phyloP scores from a whole-genome alignment of 1,140 invertebrate species.

The Philopotamus ludificatus region DNA sequence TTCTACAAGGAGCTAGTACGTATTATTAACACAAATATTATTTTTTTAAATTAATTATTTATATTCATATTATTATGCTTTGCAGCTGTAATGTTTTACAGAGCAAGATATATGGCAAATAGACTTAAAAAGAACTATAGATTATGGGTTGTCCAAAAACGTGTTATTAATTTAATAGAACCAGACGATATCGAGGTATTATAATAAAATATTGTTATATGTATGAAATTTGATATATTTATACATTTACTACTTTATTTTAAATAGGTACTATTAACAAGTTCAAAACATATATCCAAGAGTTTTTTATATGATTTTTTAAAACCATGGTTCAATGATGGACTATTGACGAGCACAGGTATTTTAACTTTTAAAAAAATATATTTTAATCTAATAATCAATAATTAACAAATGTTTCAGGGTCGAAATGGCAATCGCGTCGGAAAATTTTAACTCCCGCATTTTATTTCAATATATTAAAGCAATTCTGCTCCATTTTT shows the following conservation, averaged over 20 bases:
- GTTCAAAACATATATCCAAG: constrained; percentile 34
- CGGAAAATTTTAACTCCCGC: constrained; percentile 84
- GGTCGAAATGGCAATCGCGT: constrained; percentile 71
- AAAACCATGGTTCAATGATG: constrained; percentile 15
- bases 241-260: too few species aligned
- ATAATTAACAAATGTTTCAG: constrained; percentile 17
- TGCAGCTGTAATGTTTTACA: constrained; percentile 35
- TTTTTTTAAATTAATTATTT: too few species aligned
- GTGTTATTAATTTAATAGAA: constrained; percentile 29
- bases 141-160: constrained; percentile 29
- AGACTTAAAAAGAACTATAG: constrained; percentile 30
- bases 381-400: background rate
- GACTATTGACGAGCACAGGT: constrained; percentile 21
- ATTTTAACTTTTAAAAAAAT: background rate
- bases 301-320: constrained; percentile 12
- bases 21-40: background rate
- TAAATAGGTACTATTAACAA: constrained; percentile 12
- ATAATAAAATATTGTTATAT: background rate
- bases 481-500: constrained; percentile 66
- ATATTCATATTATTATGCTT: background rate
- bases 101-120: constrained; percentile 19
- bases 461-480: constrained; percentile 87
- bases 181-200: constrained; percentile 39
- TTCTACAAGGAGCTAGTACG: constrained; percentile 43
- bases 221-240: too few species aligned